Evolutionary conservation across 2,113 vertebrate genomes (phyloP).

Genomic region (Physeter macrocephalus): DNA sequence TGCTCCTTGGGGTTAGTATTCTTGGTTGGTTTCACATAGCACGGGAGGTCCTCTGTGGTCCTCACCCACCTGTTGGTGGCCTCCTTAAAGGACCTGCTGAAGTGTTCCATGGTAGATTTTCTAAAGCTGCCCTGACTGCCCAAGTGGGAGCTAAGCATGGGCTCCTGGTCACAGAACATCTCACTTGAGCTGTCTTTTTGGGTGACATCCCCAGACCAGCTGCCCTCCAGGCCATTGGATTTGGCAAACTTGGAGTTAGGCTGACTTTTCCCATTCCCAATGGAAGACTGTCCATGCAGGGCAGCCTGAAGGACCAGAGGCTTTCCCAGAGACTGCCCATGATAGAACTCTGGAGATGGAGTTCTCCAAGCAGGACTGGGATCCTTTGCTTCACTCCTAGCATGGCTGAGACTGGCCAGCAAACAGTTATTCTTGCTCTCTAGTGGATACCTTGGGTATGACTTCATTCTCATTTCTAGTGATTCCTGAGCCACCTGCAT

Average conservation of each 20-base stretch:
- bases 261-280: slow-evolving; percentile 86
- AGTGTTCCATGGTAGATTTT: slow-evolving; percentile 90
- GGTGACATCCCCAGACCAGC: slow-evolving; percentile 78
- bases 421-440: slow-evolving; percentile 87
- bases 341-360: slow-evolving; percentile 74
- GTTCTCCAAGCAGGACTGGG: slow-evolving; percentile 28
- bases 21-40: slow-evolving; percentile 85
- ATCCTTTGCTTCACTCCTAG: slow-evolving; percentile 72
- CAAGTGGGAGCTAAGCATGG: slow-evolving; percentile 75
- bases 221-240: slow-evolving; percentile 87
- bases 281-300: slow-evolving; percentile 88
- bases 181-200: slow-evolving; percentile 90
- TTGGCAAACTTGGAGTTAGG: slow-evolving; percentile 75
- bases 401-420: slow-evolving; percentile 75
- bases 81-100: slow-evolving; percentile 93
- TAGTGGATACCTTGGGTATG: slow-evolving; percentile 80
- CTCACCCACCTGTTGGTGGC: slow-evolving; percentile 90
- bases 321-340: slow-evolving; percentile 84
- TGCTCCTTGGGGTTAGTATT: slow-evolving; percentile 85
- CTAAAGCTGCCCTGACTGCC: slow-evolving; percentile 84
- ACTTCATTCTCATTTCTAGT: slow-evolving; percentile 79
- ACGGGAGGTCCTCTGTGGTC: slow-evolving; percentile 89
- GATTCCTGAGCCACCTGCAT: slow-evolving; percentile 77
- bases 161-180: slow-evolving; percentile 79
- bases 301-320: slow-evolving; percentile 87